phyloP scores from a whole-genome alignment of 2,113 vertebrate species.

The Onychorhynchus coronatus region DNA sequence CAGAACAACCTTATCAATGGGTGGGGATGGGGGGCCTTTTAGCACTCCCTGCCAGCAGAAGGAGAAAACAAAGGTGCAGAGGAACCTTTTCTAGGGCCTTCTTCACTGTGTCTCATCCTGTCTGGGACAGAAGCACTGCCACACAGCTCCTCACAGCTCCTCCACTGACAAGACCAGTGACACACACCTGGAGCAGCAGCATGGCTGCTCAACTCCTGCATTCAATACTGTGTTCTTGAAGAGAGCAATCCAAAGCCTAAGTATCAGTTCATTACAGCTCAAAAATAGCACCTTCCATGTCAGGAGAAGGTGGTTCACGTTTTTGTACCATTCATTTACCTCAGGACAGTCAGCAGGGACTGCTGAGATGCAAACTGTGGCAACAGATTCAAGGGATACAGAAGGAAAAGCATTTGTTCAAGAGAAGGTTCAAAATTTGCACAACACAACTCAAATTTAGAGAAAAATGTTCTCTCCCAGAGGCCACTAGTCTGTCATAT shows the following conservation, averaged over 20 bases:
- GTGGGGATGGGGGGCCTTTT: rapidly evolving
- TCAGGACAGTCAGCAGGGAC: background rate
- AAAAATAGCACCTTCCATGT: background rate
- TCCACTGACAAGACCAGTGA: background rate
- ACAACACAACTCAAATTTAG: background rate
- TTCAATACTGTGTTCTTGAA: background rate
- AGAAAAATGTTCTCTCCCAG: background rate
- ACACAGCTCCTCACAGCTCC: background rate
- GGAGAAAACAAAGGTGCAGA: background rate
- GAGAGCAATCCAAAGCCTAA: background rate
- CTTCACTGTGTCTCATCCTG: background rate
- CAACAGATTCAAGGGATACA: background rate
- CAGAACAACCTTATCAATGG: background rate
- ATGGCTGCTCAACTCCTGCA: background rate
- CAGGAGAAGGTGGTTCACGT: background rate
- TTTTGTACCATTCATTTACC: background rate
- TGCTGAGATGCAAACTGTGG: background rate
- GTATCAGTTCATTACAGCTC: background rate
- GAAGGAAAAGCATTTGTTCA: background rate
- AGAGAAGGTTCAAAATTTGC: background rate
- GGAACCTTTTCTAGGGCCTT: background rate
- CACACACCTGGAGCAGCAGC: background rate
- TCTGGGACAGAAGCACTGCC: background rate
- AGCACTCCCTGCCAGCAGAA: background rate
- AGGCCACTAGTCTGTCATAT: background rate